Conservation (phyloP, 1,140 invertebrate species). For the Drosophila ananassae region DNA sequence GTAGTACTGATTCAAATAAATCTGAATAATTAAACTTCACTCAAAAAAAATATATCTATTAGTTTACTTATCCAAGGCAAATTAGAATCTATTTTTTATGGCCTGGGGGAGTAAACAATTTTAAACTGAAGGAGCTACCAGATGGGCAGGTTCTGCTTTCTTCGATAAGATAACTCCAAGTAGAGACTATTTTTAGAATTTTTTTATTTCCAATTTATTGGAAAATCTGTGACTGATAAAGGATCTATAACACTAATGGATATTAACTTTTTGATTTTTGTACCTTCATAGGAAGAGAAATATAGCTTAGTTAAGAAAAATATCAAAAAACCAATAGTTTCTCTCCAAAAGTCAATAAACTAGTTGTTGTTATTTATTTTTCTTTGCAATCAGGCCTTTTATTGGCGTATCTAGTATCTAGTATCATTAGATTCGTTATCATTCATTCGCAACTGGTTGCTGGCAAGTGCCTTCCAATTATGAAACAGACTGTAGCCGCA, state of each 20-base stretch:
- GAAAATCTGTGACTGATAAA: no score
- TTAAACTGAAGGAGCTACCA: no score
- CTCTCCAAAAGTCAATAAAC: no score
- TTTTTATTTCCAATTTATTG: background rate
- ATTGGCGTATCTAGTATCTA: background rate
- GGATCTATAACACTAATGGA: no score
- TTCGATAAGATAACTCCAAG: conserved; percentile 7
- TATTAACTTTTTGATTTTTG: no score
- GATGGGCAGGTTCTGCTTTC: background rate
- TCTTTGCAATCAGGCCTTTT: background rate
- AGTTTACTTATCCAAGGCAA: background rate
- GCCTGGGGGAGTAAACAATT: no score
- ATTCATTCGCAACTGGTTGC: background rate
- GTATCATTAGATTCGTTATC: background rate
- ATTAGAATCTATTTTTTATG: background rate
- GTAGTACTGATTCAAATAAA: no score
- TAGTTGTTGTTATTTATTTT: no score
- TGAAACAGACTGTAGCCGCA: conserved; percentile 24
- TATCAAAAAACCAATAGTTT: no score
- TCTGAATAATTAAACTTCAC: no score
- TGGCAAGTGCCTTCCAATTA: background rate
- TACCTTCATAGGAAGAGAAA: no score
- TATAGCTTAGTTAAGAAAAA: background rate
- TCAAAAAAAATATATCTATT: no score
- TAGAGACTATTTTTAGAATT: background rate